These are phyloP conservation scores for Pachypanchax playfairii DNA, from an alignment of 2,113 vertebrate species.

Conservation along the genomic window DNA sequence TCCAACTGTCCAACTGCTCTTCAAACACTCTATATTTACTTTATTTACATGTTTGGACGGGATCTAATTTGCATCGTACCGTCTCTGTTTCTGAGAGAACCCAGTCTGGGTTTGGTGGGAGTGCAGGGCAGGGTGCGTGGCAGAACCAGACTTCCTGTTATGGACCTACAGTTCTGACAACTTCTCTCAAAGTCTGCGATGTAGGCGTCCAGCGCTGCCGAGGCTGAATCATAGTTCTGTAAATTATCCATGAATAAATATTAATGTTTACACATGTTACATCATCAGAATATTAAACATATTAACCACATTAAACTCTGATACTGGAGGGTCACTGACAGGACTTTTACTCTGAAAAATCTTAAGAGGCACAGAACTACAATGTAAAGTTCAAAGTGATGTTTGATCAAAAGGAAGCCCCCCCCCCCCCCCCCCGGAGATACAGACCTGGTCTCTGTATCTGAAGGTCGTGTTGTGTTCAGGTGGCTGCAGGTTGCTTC, in stretches of 20 bases:
- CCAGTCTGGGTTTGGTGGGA: slow-evolving; percentile 4
- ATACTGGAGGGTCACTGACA: neutral
- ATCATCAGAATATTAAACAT: neutral
- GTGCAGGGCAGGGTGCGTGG: neutral
- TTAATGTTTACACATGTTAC: neutral
- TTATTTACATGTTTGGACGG: too few species aligned
- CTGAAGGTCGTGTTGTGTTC: slow-evolving; percentile 54
- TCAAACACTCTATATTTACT: too few species aligned
- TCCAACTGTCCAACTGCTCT: too few species aligned
- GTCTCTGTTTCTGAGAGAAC: slow-evolving; percentile 66
- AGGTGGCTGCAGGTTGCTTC: slow-evolving; percentile 45
- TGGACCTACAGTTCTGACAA: slow-evolving; percentile 22
- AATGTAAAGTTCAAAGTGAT: too few species aligned
- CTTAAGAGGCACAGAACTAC: too few species aligned
- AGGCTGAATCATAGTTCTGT: slow-evolving; percentile 83
- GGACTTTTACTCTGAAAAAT: too few species aligned
- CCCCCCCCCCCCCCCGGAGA: too few species aligned
- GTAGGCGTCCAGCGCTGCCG: slow-evolving; percentile 88
- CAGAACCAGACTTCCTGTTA: slow-evolving; percentile 66
- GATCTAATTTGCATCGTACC: slow-evolving; percentile 53
- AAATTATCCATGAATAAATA: neutral
- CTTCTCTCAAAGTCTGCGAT: slow-evolving; percentile 86
- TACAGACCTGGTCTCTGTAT: slow-evolving; percentile 83
- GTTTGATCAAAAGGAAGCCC: too few species aligned
- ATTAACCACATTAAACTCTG: neutral